These are phyloP conservation scores for Latrodectus geometricus DNA, from an alignment of 1,140 invertebrate species.

Conservation along the genomic window DNA sequence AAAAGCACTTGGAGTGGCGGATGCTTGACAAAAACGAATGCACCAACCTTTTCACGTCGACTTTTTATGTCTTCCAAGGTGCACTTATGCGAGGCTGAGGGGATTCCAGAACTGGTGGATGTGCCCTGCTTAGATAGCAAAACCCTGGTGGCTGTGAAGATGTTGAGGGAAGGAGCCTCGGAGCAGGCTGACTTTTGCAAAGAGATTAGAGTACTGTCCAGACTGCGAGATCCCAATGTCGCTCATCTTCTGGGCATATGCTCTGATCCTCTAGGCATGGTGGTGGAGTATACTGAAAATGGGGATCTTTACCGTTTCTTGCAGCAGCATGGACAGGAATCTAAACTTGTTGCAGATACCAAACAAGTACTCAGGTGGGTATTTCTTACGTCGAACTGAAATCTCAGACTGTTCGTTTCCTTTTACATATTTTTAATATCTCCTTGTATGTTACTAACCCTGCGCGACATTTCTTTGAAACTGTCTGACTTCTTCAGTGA, in stretches of 20 bases:
- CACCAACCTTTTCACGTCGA: neutral
- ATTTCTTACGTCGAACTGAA: too few relatives aligned
- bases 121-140: slow-evolving; percentile 75
- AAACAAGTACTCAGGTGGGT: slow-evolving; percentile 68
- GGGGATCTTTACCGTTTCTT: slow-evolving; percentile 91
- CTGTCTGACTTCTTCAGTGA: neutral
- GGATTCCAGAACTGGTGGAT: slow-evolving; percentile 80
- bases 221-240: slow-evolving; percentile 87
- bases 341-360: slow-evolving; percentile 46
- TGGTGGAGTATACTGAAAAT: slow-evolving; percentile 90
- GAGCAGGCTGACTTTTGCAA: slow-evolving; percentile 88
- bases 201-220: slow-evolving; percentile 87
- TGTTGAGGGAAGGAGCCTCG: slow-evolving; percentile 78
- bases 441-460: neutral
- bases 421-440: neutral
- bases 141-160: slow-evolving; percentile 81
- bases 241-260: slow-evolving; percentile 88
- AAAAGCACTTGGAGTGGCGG: too few relatives aligned
- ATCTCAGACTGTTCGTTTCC: neutral
- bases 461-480: slow-evolving; percentile 56
- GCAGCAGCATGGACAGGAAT: slow-evolving; percentile 69
- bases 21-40: neutral
- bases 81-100: slow-evolving; percentile 86
- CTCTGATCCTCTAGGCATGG: slow-evolving; percentile 81
- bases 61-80: slow-evolving; percentile 73